Percentiles rank a stretch among this genome's conserved stretches.
Evolutionary conservation across 2,888 invertebrate genomes (phyloP).

Genomic region (Falcaria lacertinaria): DNA sequence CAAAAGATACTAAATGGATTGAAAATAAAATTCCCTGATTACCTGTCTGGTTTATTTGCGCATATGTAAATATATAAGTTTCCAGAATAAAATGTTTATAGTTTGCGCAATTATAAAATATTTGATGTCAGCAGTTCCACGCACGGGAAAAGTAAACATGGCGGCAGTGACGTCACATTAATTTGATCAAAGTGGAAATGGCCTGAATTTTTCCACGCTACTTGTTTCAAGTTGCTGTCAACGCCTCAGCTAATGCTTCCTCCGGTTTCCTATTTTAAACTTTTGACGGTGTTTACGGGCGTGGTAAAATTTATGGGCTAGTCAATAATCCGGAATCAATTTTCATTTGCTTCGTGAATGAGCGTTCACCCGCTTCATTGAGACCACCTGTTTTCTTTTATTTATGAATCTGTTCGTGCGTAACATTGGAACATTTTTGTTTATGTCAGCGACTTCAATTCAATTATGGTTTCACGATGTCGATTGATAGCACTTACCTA

Average conservation of each 20-base stretch:
- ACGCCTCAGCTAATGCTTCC: slow-evolving; percentile 73
- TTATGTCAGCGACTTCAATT: slow-evolving; percentile 35
- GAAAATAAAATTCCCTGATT: too few relatives aligned
- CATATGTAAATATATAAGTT: not conserved
- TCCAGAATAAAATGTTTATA: slow-evolving; percentile 14
- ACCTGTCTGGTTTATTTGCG: too few relatives aligned
- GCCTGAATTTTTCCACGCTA: slow-evolving; percentile 60
- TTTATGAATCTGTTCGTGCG: slow-evolving; percentile 10
- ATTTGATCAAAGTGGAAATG: slow-evolving; percentile 73
- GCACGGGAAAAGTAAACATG: slow-evolving; percentile 32
- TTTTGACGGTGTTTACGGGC: slow-evolving; percentile 66
- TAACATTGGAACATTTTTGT: slow-evolving; percentile 13
- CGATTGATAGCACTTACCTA: slow-evolving; percentile 19
- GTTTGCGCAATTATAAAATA: slow-evolving; percentile 22
- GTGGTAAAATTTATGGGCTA: slow-evolving; percentile 46
- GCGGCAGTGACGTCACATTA: slow-evolving; percentile 58
- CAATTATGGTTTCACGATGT: slow-evolving; percentile 34
- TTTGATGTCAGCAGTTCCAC: slow-evolving; percentile 34
- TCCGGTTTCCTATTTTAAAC: slow-evolving; percentile 69
- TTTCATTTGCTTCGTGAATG: slow-evolving; percentile 11
- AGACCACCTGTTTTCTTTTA: slow-evolving; percentile 21
- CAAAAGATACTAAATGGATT: too few relatives aligned
- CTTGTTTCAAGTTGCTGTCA: slow-evolving; percentile 70
- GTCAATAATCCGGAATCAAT: slow-evolving; percentile 39
- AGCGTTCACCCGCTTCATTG: slow-evolving; percentile 14